phyloP scores from a whole-genome alignment of 2,797 vertebrate genomes.

The Brachyrhaphis roseni region DNA sequence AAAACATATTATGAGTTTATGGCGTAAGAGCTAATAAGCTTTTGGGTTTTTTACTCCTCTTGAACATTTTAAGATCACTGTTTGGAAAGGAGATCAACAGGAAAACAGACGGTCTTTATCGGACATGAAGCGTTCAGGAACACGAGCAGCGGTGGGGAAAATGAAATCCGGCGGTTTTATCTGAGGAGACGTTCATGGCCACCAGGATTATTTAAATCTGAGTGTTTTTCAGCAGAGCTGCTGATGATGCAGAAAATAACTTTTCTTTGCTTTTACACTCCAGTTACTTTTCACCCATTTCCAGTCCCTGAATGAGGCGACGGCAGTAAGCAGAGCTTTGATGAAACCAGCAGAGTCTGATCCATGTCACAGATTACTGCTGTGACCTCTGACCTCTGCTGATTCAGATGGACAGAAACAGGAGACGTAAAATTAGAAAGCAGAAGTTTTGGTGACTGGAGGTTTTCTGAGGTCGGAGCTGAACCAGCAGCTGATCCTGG shows the following conservation, averaged over 20 bases:
- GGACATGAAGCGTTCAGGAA: background rate
- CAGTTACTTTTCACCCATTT: background rate
- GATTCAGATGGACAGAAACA: background rate
- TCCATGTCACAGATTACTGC: background rate
- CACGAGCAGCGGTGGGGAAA: background rate
- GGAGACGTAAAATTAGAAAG: background rate
- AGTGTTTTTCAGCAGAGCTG: too few relatives aligned
- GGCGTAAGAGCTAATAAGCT: too few relatives aligned
- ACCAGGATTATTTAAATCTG: too few relatives aligned
- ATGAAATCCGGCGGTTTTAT: background rate
- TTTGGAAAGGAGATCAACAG: background rate
- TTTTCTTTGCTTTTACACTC: background rate
- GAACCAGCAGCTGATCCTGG: background rate
- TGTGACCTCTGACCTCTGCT: background rate
- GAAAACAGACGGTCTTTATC: background rate
- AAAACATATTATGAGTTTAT: too few relatives aligned
- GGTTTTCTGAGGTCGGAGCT: background rate
- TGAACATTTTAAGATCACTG: too few relatives aligned
- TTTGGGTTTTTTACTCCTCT: too few relatives aligned
- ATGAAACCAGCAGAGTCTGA: background rate
- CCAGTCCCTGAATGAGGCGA: background rate
- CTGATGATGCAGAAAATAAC: background rate
- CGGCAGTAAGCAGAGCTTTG: background rate
- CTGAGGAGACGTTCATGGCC: background rate
- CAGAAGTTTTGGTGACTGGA: background rate